Evolutionary conservation across 2,797 vertebrate species (phyloP).

Genomic region (Onychomys arenicola): DNA sequence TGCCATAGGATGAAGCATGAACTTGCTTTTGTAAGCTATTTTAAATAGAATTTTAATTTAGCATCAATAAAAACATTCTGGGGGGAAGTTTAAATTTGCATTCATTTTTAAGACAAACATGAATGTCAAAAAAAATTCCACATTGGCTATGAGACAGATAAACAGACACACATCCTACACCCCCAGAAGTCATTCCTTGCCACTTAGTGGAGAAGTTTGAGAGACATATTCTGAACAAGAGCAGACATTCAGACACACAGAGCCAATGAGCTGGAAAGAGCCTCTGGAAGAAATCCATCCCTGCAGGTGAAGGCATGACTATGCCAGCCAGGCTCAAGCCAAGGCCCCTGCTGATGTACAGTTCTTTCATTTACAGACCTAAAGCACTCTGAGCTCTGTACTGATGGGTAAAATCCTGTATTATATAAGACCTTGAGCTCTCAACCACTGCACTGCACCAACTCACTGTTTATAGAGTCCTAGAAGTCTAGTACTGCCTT

Average conservation of each 20-base stretch:
- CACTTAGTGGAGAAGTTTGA: constrained; percentile 15
- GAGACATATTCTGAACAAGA: constrained; percentile 13
- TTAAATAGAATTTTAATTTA: constrained; percentile 29
- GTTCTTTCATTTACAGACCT: background rate
- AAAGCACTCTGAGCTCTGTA: background rate
- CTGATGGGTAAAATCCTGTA: background rate
- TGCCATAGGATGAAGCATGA: background rate
- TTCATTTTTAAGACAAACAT: constrained; percentile 42
- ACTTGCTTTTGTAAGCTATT: background rate
- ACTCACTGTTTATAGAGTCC: background rate
- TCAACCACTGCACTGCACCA: background rate
- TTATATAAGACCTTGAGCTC: background rate
- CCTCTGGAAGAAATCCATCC: constrained; percentile 9
- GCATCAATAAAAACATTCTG: background rate
- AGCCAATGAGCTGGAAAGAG: constrained; percentile 38
- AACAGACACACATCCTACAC: background rate
- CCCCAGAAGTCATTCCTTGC: background rate
- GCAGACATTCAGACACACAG: constrained; percentile 38
- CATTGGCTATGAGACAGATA: background rate
- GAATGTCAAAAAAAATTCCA: background rate
- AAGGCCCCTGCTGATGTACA: background rate
- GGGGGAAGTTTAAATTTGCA: constrained; percentile 5
- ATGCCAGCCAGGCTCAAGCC: background rate
- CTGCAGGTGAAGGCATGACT: background rate
- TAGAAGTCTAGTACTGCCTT: background rate